Conservation (phyloP, 2,797 vertebrate species). For the Pseudochirops cupreus region DNA sequence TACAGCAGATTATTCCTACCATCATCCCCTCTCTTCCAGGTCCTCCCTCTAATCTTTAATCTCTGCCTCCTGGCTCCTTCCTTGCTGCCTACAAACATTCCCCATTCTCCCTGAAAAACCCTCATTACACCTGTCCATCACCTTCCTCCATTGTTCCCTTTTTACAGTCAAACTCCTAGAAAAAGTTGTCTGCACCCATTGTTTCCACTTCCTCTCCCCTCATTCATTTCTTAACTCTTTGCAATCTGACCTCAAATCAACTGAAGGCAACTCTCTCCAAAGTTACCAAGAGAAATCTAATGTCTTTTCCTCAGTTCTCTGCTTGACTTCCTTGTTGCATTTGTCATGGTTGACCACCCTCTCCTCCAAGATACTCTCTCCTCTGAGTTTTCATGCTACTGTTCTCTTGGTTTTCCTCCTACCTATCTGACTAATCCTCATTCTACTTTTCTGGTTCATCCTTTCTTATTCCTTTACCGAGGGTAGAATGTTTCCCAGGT, state of each 20-base stretch:
- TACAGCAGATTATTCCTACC: not conserved
- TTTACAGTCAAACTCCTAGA: too few relatives aligned
- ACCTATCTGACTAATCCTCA: not conserved
- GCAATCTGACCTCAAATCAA: too few relatives aligned
- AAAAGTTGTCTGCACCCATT: not conserved
- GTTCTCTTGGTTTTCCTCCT: not conserved
- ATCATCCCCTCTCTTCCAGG: too few relatives aligned
- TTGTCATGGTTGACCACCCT: too few relatives aligned
- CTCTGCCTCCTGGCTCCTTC: not conserved
- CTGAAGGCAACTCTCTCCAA: too few relatives aligned
- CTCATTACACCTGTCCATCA: not conserved
- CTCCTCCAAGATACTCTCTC: not conserved
- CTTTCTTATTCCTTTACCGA: not conserved
- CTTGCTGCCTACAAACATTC: not conserved
- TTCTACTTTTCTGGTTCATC: not conserved
- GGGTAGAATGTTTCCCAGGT: not conserved
- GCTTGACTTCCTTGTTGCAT: too few relatives aligned
- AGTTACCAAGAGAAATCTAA: too few relatives aligned
- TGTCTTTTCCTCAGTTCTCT: too few relatives aligned
- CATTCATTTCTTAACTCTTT: not conserved
- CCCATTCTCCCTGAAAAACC: not conserved
- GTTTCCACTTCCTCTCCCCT: not conserved
- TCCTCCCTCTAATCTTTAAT: not conserved
- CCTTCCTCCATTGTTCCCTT: too few relatives aligned
- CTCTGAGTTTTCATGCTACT: not conserved